A percentile compares a stretch with the other conserved stretches of the same genome.
Evolutionary conservation across 2,113 vertebrate genomes (phyloP).

Genomic region (Isichthys henryi): DNA sequence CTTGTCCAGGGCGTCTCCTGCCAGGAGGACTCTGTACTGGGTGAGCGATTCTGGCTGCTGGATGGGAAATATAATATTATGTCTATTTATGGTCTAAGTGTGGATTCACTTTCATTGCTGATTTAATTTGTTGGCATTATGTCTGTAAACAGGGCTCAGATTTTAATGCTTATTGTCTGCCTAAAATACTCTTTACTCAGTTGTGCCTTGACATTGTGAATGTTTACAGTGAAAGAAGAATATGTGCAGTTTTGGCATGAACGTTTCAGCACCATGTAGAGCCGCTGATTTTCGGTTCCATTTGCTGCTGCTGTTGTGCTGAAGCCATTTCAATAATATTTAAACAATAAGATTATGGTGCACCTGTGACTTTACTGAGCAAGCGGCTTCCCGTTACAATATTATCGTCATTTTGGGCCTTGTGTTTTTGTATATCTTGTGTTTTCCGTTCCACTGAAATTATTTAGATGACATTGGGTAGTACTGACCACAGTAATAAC

Average conservation of each 20-base stretch:
- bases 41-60: neutral
- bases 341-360: neutral
- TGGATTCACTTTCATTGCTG: neutral
- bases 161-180: neutral
- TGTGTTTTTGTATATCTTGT: neutral
- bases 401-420: neutral
- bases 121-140: neutral
- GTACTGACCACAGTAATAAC: neutral
- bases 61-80: slow-evolving; percentile 1
- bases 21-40: neutral
- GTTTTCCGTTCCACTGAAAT: neutral
- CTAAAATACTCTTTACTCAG: neutral
- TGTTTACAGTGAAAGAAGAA: neutral
- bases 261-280: neutral
- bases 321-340: neutral
- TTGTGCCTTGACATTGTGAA: neutral
- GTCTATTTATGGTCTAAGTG: neutral
- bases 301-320: neutral
- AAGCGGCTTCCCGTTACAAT: neutral
- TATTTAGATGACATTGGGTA: neutral
- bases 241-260: neutral
- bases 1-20: neutral
- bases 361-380: neutral
- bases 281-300: neutral
- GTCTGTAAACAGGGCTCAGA: neutral